Conservation (phyloP, 2,113 vertebrate genomes). For the Mungos mungo region DNA sequence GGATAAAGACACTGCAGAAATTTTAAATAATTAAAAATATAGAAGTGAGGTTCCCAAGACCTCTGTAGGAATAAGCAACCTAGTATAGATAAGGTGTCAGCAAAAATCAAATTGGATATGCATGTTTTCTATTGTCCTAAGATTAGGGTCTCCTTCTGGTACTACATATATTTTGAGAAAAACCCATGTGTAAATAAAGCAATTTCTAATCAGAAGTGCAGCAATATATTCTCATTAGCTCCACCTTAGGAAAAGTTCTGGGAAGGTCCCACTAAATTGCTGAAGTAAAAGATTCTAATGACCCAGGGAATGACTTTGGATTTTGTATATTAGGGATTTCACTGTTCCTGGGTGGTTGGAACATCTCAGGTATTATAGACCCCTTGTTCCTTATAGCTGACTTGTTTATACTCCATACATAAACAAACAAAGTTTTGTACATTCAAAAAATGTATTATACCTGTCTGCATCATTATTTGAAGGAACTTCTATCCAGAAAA, state of each 20-base stretch:
- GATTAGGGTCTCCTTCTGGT: background rate
- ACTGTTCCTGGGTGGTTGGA: background rate
- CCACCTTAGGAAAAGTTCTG: background rate
- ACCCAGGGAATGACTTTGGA: background rate
- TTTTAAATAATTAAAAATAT: background rate
- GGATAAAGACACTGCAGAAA: background rate
- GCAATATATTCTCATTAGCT: background rate
- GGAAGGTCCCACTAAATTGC: background rate
- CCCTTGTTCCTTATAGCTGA: background rate
- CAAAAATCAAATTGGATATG: background rate
- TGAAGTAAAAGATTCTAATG: background rate
- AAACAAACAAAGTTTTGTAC: background rate
- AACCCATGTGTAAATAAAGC: background rate
- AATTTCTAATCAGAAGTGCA: background rate
- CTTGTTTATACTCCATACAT: background rate
- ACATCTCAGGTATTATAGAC: background rate
- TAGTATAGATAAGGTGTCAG: background rate
- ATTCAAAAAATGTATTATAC: constrained; percentile 8
- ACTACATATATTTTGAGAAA: background rate
- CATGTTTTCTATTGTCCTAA: background rate
- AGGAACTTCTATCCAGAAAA: background rate
- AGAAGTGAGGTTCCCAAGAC: background rate
- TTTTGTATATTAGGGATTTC: background rate
- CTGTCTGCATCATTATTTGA: background rate
- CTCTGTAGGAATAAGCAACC: background rate